Evolutionary conservation across 2,113 vertebrate species (phyloP).

Genomic region (Protomyctophum bolini): DNA sequence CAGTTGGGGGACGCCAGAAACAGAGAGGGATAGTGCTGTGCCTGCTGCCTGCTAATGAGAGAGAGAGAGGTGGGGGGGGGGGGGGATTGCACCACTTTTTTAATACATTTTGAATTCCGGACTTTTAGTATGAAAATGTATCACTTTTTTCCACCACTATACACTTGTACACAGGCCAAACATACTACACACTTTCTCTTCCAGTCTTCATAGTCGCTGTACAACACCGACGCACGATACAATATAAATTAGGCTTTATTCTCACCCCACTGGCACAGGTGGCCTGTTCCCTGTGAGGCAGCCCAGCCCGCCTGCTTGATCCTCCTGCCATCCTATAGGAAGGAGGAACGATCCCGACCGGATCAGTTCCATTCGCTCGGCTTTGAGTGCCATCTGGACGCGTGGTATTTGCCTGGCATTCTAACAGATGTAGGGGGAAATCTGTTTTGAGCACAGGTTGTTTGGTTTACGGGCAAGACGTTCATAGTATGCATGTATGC

Average conservation of each 20-base stretch:
- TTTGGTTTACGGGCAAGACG: constrained; percentile 61
- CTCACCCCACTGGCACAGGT: constrained; percentile 55
- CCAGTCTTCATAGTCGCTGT: background rate
- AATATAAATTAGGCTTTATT: background rate
- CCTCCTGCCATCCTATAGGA: constrained; percentile 41
- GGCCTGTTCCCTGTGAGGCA: constrained; percentile 47
- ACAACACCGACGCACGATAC: background rate
- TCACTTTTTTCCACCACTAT: constrained; percentile 4
- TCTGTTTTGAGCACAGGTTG: constrained; percentile 62
- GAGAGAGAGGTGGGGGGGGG: no score
- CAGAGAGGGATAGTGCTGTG: no score
- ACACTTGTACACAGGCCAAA: constrained; percentile 17
- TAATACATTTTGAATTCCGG: no score
- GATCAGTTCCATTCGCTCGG: constrained; percentile 41
- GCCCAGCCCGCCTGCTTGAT: constrained; percentile 41
- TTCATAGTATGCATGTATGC: constrained; percentile 64
- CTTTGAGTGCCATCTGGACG: constrained; percentile 64
- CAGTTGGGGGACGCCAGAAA: no score
- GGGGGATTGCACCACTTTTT: no score
- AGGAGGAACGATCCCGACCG: constrained; percentile 55
- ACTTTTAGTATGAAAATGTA: no score
- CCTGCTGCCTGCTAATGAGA: no score
- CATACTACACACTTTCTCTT: background rate
- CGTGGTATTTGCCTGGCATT: constrained; percentile 51
- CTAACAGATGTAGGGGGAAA: constrained; percentile 66